Percentiles rank a stretch among this genome's conserved stretches.
Evolutionary conservation across 2,888 invertebrate species (phyloP).

Genomic region (Empis livida): DNA sequence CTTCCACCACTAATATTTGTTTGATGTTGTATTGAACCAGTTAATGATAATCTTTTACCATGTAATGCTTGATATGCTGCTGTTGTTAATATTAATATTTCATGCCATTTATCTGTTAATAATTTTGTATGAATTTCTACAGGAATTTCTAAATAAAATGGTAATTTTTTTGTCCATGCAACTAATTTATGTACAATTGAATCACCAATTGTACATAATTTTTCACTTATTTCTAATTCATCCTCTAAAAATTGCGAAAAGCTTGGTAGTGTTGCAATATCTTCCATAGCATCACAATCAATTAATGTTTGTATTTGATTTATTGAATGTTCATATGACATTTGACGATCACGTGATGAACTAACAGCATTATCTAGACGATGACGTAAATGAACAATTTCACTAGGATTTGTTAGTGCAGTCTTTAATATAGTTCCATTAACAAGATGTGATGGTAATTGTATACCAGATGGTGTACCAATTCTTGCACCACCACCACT

Average conservation of each 20-base stretch:
- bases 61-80: slow-evolving; percentile 90
- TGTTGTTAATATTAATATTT: slow-evolving; percentile 83
- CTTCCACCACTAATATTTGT: slow-evolving; percentile 9
- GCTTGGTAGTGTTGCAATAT: slow-evolving; percentile 84
- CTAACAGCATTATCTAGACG: slow-evolving; percentile 79
- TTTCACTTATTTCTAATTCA: slow-evolving; percentile 82
- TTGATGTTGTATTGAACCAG: not conserved
- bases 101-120: slow-evolving; percentile 96
- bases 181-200: slow-evolving; percentile 97
- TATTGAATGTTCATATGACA: slow-evolving; percentile 70
- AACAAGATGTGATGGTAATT: slow-evolving; percentile 60
- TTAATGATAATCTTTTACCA: slow-evolving; percentile 32
- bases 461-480: slow-evolving; percentile 12
- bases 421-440: slow-evolving; percentile 90
- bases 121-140: slow-evolving; percentile 92
- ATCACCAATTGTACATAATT: slow-evolving; percentile 91
- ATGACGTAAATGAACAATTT: slow-evolving; percentile 78
- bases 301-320: slow-evolving; percentile 86
- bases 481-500: not conserved
- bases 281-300: slow-evolving; percentile 94
- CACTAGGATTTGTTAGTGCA: slow-evolving; percentile 87
- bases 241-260: slow-evolving; percentile 82
- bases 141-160: slow-evolving; percentile 92
- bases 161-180: slow-evolving; percentile 96
- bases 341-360: slow-evolving; percentile 70